Percentiles rank a stretch among this genome's conserved stretches.
Evolutionary conservation across 92 coral and sea anemone genomes (phyloP).

Genomic region (Zoanthus solanderi): DNA sequence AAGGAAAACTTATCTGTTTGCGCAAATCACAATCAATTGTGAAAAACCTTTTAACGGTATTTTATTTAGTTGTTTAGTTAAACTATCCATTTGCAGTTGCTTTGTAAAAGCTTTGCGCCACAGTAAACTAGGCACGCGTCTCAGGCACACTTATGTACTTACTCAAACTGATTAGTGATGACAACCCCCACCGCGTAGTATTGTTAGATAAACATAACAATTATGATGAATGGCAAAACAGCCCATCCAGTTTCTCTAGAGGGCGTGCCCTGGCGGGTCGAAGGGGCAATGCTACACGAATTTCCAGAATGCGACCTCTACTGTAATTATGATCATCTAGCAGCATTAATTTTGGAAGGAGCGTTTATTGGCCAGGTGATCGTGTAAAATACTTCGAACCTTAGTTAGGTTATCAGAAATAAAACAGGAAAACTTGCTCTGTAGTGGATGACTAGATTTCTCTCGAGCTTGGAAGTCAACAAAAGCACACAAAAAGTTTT

Average conservation of each 20-base stretch:
- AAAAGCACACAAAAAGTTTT: slow-evolving; percentile 27
- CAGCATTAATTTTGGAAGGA: neutral
- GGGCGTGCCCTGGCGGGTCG: neutral
- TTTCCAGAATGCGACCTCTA: neutral
- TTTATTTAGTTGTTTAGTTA: neutral
- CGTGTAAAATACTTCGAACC: neutral
- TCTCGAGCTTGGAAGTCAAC: slow-evolving; percentile 13
- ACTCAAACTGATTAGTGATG: slow-evolving; percentile 9
- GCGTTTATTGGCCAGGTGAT: too few species aligned
- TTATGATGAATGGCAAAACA: neutral
- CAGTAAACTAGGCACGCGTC: neutral
- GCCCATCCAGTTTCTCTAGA: neutral
- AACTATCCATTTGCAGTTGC: neutral
- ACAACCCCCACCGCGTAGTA: neutral
- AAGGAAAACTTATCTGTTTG: neutral
- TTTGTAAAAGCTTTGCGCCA: neutral
- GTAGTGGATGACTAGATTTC: neutral
- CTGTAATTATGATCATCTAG: neutral
- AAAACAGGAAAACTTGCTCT: neutral
- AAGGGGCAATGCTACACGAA: neutral
- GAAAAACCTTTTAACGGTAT: too few species aligned
- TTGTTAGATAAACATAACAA: neutral
- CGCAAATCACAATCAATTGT: neutral
- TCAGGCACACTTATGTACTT: slow-evolving; percentile 34
- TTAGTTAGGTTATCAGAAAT: neutral